These are phyloP conservation scores for Paradoxurus hermaphroditus DNA, from an alignment of 2,113 vertebrate genomes.

Conservation along the genomic window DNA sequence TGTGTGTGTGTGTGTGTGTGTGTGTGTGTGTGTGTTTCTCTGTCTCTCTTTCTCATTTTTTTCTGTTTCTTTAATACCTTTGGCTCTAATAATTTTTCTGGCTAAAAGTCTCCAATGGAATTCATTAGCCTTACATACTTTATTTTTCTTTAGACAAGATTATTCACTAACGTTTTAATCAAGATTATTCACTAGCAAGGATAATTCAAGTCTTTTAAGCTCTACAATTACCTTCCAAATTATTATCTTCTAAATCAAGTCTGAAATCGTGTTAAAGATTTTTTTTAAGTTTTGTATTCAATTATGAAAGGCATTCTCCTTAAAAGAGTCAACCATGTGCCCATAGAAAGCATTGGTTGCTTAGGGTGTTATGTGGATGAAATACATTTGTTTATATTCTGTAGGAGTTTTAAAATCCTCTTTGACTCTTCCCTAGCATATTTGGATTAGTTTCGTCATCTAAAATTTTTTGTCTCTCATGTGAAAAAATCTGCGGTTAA, in stretches of 20 bases:
- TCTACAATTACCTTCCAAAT: not conserved
- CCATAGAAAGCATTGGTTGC: not conserved
- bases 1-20: no score
- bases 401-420: not conserved
- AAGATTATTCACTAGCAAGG: not conserved
- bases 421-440: not conserved
- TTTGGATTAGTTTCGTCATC: not conserved
- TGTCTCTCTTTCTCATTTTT: not conserved
- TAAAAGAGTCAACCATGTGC: not conserved
- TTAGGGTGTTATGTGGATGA: not conserved
- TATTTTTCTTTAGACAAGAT: not conserved
- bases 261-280: not conserved
- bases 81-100: not conserved
- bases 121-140: not conserved
- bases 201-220: not conserved
- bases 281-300: not conserved
- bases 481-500: not conserved
- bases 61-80: not conserved
- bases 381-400: not conserved
- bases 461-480: not conserved
- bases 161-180: not conserved
- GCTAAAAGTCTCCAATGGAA: not conserved
- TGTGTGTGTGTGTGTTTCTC: no score
- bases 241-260: not conserved
- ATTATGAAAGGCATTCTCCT: not conserved